phyloP scores from a whole-genome alignment of 2,888 invertebrate species.

The Catocala fraxini region DNA sequence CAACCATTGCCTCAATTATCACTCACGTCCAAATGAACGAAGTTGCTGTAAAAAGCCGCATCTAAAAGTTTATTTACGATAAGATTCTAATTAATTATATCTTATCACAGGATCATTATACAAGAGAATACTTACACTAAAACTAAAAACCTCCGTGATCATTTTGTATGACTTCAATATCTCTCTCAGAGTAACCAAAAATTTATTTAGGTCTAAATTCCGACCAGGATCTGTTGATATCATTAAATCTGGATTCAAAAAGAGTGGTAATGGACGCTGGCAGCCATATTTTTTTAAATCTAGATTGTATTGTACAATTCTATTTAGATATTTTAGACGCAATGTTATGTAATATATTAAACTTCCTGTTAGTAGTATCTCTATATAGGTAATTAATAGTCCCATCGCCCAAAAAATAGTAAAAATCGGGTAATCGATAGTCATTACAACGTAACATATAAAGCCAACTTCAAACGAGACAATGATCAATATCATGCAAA shows the following conservation, averaged over 20 bases:
- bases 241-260: slow-evolving; percentile 10
- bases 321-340: slow-evolving; percentile 49
- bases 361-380: slow-evolving; percentile 41
- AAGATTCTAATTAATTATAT: background rate
- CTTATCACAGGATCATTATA: no score
- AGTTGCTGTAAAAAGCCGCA: no score
- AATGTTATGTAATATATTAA: slow-evolving; percentile 50
- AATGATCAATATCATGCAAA: slow-evolving; percentile 27
- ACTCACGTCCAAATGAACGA: no score
- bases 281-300: slow-evolving; percentile 6
- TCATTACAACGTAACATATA: slow-evolving; percentile 23
- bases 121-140: slow-evolving; percentile 46
- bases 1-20: slow-evolving; percentile 47
- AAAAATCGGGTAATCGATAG: slow-evolving; percentile 40
- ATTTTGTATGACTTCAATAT: slow-evolving; percentile 51
- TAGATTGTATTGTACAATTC: slow-evolving; percentile 38
- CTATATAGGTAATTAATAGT: slow-evolving; percentile 45
- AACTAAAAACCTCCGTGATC: slow-evolving; percentile 49
- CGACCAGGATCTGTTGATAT: background rate
- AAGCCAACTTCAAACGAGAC: slow-evolving; percentile 40
- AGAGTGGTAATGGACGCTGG: background rate
- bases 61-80: no score
- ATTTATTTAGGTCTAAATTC: slow-evolving; percentile 25
- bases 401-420: slow-evolving; percentile 34
- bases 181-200: slow-evolving; percentile 45